Evolutionary conservation across 2,888 invertebrate species (phyloP).

Genomic region (Pollenia labialis): DNA sequence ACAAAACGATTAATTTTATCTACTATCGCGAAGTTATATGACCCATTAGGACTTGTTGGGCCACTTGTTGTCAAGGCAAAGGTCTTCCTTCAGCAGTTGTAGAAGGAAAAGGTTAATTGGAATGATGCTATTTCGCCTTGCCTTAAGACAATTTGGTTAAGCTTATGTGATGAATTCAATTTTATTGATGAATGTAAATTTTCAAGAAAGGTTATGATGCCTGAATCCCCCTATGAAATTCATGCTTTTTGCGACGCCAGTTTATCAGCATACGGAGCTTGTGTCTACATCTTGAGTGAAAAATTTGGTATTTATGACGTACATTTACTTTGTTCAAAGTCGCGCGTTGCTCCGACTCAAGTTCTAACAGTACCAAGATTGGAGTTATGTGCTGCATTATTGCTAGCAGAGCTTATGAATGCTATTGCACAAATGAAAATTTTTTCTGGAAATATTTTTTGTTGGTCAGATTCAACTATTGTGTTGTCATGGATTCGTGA

Average conservation of each 20-base stretch:
- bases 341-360: constrained; percentile 46
- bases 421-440: neutral
- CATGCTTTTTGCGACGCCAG: constrained; percentile 66
- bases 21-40: constrained; percentile 36
- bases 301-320: constrained; percentile 3
- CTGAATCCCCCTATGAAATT: constrained; percentile 30
- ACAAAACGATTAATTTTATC: constrained; percentile 42
- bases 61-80: constrained; percentile 47
- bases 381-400: constrained; percentile 56
- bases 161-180: no score
- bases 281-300: constrained; percentile 15
- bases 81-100: constrained; percentile 1
- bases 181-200: constrained; percentile 44
- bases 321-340: constrained; percentile 47
- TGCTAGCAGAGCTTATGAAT: constrained; percentile 21
- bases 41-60: constrained; percentile 52
- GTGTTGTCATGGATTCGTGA: constrained; percentile 56
- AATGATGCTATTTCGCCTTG: no score
- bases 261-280: constrained; percentile 46
- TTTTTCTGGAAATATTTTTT: constrained; percentile 45
- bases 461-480: constrained; percentile 63
- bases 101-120: no score
- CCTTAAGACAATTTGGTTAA: no score
- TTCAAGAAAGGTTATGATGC: constrained; percentile 42
- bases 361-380: constrained; percentile 63